phyloP scores from a whole-genome alignment of 2,113 vertebrate species.

The Tyto alba region DNA sequence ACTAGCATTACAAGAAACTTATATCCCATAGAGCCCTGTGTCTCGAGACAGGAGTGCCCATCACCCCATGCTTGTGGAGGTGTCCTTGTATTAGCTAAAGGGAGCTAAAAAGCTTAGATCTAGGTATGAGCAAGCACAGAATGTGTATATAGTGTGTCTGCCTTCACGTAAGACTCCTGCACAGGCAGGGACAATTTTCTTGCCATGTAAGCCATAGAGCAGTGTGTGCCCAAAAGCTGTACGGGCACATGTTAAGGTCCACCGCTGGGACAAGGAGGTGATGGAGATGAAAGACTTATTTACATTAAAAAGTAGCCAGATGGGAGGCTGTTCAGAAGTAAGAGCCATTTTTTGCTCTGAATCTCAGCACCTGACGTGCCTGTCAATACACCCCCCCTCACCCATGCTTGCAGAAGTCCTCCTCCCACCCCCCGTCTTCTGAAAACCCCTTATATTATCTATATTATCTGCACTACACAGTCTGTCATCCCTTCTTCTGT shows the following conservation, averaged over 20 bases:
- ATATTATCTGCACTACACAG: not conserved
- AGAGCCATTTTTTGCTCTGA: not conserved
- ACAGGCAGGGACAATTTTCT: not conserved
- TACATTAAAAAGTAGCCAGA: not conserved
- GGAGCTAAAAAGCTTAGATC: not conserved
- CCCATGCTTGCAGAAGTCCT: not conserved
- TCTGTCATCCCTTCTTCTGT: not conserved
- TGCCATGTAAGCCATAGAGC: not conserved
- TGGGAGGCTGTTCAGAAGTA: not conserved
- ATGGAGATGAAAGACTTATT: not conserved
- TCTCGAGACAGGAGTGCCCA: fast-evolving
- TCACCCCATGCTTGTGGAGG: not conserved
- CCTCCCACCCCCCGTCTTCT: not conserved
- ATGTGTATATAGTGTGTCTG: not conserved
- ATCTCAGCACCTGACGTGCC: not conserved
- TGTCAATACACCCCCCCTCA: not conserved
- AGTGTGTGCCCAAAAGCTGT: not conserved
- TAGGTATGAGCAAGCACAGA: not conserved
- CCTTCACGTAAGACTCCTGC: not conserved
- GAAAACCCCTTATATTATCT: not conserved
- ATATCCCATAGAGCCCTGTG: not conserved
- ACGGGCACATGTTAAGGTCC: not conserved
- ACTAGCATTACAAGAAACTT: not conserved
- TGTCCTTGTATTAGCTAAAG: not conserved
- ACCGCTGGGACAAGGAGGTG: not conserved